Conservation (phyloP, 2,888 invertebrate species). For the Drosophila multiciliata region DNA sequence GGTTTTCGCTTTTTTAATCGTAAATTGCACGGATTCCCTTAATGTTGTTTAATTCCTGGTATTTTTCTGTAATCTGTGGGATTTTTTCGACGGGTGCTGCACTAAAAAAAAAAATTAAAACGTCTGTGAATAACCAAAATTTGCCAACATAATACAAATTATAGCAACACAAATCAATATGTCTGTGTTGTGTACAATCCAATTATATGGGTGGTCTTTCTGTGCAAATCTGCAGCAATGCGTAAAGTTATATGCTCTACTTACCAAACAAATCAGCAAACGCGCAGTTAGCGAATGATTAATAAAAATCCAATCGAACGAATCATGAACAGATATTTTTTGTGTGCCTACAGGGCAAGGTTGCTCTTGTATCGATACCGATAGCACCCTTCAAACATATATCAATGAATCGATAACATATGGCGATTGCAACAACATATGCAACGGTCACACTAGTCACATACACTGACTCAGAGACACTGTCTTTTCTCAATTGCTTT, state of each 20-base stretch:
- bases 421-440: constrained; percentile 3
- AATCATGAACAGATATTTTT: constrained; percentile 45
- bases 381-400: neutral
- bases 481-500: constrained; percentile 60
- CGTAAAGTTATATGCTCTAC: constrained; percentile 20
- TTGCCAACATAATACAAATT: neutral
- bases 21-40: constrained; percentile 40
- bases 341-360: constrained; percentile 33
- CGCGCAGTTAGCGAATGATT: constrained; percentile 74
- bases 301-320: constrained; percentile 65
- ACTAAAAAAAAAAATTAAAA: constrained; percentile 8
- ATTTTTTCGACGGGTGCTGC: constrained; percentile 44
- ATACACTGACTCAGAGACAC: constrained; percentile 70
- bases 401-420: constrained; percentile 30
- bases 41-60: constrained; percentile 46
- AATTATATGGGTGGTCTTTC: constrained; percentile 1
- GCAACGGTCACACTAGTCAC: constrained; percentile 51
- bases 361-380: constrained; percentile 27
- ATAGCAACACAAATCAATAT: neutral
- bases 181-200: neutral
- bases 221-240: neutral
- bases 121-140: constrained; percentile 50
- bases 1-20: constrained; percentile 23
- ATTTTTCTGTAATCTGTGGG: constrained; percentile 32
- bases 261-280: constrained; percentile 58